Percentiles rank a stretch among this genome's conserved stretches.
Conservation (phyloP, 2,888 invertebrate genomes). For the Harpalus rufipes region DNA sequence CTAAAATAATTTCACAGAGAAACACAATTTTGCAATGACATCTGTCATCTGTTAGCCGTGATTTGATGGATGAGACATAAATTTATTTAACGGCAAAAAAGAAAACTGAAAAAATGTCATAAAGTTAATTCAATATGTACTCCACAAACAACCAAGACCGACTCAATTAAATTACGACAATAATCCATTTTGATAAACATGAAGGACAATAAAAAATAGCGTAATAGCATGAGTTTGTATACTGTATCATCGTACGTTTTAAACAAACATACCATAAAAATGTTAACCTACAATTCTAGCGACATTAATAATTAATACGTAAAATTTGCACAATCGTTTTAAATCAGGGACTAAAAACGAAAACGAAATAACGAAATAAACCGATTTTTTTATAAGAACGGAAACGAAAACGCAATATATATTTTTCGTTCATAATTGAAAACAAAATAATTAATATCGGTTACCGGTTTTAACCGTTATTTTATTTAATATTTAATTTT, state of each 20-base stretch:
- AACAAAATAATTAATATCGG: too few relatives aligned
- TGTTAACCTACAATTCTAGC: too few relatives aligned
- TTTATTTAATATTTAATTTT: too few relatives aligned
- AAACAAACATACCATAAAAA: neutral
- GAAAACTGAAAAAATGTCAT: slow-evolving; percentile 6
- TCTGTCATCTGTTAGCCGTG: slow-evolving; percentile 4
- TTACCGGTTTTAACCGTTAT: too few relatives aligned
- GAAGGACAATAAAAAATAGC: neutral
- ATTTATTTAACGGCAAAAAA: slow-evolving; percentile 6
- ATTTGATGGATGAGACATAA: slow-evolving; percentile 6
- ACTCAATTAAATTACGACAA: neutral
- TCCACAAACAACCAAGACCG: neutral
- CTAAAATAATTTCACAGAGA: neutral
- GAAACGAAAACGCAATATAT: too few relatives aligned
- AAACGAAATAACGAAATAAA: too few relatives aligned
- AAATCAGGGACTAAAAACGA: too few relatives aligned
- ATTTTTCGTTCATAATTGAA: too few relatives aligned
- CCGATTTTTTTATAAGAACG: too few relatives aligned
- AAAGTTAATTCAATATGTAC: slow-evolving; percentile 3
- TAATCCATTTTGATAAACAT: neutral
- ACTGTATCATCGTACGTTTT: neutral
- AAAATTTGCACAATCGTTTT: too few relatives aligned
- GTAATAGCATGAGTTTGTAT: neutral
- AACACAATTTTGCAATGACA: slow-evolving; percentile 2
- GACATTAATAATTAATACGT: too few relatives aligned